Percentiles rank a stretch among this genome's conserved stretches.
These are phyloP conservation scores for Euplagia quadripunctaria DNA, from an alignment of 2,888 invertebrate species.

Conservation along the genomic window DNA sequence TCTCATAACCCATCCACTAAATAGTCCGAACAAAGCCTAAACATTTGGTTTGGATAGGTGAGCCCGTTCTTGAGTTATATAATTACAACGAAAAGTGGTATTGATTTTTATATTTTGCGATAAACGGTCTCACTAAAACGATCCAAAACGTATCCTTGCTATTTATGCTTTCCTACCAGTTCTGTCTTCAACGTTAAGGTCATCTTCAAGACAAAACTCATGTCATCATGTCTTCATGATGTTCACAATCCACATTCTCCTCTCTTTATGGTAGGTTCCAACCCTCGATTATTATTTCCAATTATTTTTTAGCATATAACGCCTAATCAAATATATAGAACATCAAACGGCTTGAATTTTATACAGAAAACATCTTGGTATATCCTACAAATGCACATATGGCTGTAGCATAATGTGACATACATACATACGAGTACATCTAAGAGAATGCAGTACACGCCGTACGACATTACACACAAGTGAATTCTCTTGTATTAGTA, in stretches of 20 bases:
- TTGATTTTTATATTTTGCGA: no score
- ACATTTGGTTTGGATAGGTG: no score
- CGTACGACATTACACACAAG: constrained; percentile 8
- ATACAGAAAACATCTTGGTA: background rate
- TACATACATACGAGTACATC: background rate
- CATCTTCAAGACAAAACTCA: background rate
- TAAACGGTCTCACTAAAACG: no score
- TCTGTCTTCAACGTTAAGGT: background rate
- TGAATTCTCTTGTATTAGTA: constrained; percentile 18
- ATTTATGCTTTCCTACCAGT: background rate
- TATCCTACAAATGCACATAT: background rate
- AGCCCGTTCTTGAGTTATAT: no score
- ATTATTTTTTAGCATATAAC: no score
- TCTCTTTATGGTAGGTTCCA: background rate
- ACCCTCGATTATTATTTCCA: no score
- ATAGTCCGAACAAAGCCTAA: no score
- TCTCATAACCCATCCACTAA: no score
- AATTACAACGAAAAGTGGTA: no score
- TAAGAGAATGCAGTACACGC: background rate
- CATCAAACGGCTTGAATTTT: background rate
- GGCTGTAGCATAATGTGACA: background rate
- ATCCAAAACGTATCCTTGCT: no score
- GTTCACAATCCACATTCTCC: background rate
- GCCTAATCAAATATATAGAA: no score
- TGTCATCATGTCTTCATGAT: no score